A percentile compares a stretch with the other conserved stretches of the same genome.
These are phyloP conservation scores for Rhagonycha lutea DNA, from an alignment of 2,888 invertebrate species.

Conservation along the genomic window DNA sequence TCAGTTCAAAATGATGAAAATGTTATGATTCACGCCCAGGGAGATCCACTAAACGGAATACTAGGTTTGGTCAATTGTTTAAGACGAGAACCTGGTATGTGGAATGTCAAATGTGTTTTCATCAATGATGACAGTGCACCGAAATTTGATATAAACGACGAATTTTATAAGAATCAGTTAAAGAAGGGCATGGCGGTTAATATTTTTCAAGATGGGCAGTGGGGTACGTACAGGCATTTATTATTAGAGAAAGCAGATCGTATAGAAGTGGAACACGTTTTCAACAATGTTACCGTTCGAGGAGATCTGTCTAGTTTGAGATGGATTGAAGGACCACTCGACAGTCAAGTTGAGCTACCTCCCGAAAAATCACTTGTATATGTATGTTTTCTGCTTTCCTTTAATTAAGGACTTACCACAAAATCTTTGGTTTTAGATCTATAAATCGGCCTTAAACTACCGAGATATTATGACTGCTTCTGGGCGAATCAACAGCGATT, in stretches of 20 bases:
- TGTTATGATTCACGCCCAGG: constrained; percentile 66
- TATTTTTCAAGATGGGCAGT: constrained; percentile 65
- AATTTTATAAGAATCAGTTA: constrained; percentile 69
- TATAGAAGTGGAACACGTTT: constrained; percentile 68
- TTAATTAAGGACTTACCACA: neutral
- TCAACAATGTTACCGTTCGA: constrained; percentile 73
- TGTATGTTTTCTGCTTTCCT: constrained; percentile 18
- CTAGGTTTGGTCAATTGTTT: constrained; percentile 89
- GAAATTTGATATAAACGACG: constrained; percentile 64
- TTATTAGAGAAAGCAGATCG: constrained; percentile 61
- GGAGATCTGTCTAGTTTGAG: constrained; percentile 85
- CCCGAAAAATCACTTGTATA: constrained; percentile 32
- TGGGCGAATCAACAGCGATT: constrained; percentile 83
- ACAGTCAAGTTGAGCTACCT: constrained; percentile 25
- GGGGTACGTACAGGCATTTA: constrained; percentile 81
- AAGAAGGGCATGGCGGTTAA: constrained; percentile 79
- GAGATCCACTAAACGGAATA: constrained; percentile 75
- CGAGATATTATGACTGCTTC: constrained; percentile 92
- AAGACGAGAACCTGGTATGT: constrained; percentile 68
- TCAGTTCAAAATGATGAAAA: constrained; percentile 39
- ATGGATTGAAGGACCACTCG: constrained; percentile 77
- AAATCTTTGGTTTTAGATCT: constrained; percentile 65
- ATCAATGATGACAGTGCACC: constrained; percentile 66
- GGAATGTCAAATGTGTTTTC: constrained; percentile 64
- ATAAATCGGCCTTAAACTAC: constrained; percentile 87